Base-by-base conservation (phyloP, 2,797 vertebrate genomes). In the Acanthurus tractus region DNA sequence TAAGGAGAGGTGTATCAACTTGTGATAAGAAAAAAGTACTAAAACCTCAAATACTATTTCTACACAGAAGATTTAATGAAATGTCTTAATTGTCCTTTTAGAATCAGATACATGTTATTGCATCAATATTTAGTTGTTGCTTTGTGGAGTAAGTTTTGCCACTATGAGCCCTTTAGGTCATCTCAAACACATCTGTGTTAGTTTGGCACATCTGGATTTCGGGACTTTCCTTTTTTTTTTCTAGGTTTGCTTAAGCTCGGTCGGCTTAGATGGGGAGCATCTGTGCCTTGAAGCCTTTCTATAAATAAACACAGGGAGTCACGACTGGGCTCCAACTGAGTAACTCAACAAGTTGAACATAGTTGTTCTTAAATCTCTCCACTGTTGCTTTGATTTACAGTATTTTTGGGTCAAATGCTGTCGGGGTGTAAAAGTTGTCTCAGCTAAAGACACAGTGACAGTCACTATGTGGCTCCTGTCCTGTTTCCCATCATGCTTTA, bases 241-340 rank as follows among this genome's bases (percentile, higher is more conserved):
- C n/a, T 45, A 52, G 13, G 67, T 50, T 52, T 75, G 53, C 52
- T 77, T 53, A 68, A 63, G 58, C 65, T 66, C 50, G 15, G 63
- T 79, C 65, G 52, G 9, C 23, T 52, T 22, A 10, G 63, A 67
- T 14, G 36, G 29, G 3, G 22, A 78, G 75, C 76, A 18, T 86
- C 70, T 89, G 68, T 36, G 56, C 72, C 79, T 81, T 61, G 71
- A 76, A 89, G 70, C 63, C 22, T n/a, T 74, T 78, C 63, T 70
- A 79, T 80, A 84, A 91, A 88, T 78, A 88, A 84, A 78, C 70
- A 38, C 2, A 3, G 36, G 53, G 53, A 18, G 57, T 68, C 62
- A 63, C 22, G 52, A 69, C 74, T 73, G 52, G 63, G 56, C 50
- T 50, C 38, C 11, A 36, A 49, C 70, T 36, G 44, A 36, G 61